These are phyloP conservation scores for Melanargia galathea DNA, from an alignment of 2,888 invertebrate species.

Conservation along the genomic window DNA sequence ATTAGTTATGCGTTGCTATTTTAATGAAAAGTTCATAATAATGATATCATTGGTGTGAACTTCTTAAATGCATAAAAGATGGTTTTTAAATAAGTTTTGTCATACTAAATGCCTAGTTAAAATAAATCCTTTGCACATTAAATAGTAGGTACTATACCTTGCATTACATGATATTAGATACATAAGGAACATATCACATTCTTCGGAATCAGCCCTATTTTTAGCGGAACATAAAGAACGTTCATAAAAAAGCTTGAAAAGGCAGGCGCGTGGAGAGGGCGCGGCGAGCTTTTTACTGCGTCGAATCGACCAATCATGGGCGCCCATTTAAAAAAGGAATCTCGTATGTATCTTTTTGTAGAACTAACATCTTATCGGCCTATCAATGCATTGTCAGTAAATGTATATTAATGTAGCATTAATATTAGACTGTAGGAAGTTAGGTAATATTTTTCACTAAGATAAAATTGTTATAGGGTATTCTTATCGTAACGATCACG, in stretches of 20 bases:
- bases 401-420: neutral
- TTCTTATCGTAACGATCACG: no score
- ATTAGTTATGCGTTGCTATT: no score
- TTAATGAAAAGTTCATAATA: no score
- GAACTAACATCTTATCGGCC: slow-evolving; percentile 31
- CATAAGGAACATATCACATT: neutral
- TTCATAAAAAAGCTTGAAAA: slow-evolving; percentile 53
- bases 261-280: slow-evolving; percentile 62
- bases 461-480: no score
- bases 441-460: no score
- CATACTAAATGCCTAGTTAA: no score
- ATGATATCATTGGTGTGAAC: no score
- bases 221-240: slow-evolving; percentile 30
- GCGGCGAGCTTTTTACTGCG: slow-evolving; percentile 69
- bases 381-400: slow-evolving; percentile 5
- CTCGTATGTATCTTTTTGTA: slow-evolving; percentile 47
- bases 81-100: no score
- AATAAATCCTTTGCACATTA: no score
- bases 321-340: slow-evolving; percentile 64
- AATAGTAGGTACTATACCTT: no score
- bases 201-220: slow-evolving; percentile 17
- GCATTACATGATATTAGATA: neutral
- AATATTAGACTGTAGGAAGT: neutral
- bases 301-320: slow-evolving; percentile 60
- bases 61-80: no score